Conservation (phyloP, 2,113 vertebrate genomes). For the Gracilinanus agilis region DNA sequence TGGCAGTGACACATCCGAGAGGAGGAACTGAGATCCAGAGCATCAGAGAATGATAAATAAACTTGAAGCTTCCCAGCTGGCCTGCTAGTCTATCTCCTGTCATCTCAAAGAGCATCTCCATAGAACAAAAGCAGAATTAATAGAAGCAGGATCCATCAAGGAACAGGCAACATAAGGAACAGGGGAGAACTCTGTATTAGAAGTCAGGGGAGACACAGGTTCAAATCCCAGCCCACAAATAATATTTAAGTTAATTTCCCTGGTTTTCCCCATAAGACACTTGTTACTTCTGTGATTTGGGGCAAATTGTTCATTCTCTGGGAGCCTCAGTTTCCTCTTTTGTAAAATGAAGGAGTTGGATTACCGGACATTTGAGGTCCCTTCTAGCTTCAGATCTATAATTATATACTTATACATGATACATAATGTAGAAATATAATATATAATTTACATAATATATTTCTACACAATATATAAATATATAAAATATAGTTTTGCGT, state of each 20-base stretch:
- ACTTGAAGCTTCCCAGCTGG: background rate
- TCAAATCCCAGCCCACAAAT: background rate
- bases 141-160: background rate
- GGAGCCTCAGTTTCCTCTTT: background rate
- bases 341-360: background rate
- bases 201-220: background rate
- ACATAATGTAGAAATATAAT: too few species aligned
- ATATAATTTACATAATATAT: too few species aligned
- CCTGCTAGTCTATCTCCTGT: slow-evolving; percentile 6
- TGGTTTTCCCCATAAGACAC: too few species aligned
- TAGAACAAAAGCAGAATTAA: background rate
- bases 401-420: too few species aligned
- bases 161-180: background rate
- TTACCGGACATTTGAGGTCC: background rate
- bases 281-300: background rate
- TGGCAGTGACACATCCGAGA: slow-evolving; percentile 12
- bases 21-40: background rate
- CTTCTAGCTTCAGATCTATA: background rate
- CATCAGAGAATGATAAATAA: background rate
- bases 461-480: too few species aligned
- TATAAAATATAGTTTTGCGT: too few species aligned
- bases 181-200: background rate
- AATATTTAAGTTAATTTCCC: too few species aligned
- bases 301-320: background rate
- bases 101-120: background rate